Base-by-base conservation (phyloP, 2,113 vertebrate species). In the Barbus barbus region DNA sequence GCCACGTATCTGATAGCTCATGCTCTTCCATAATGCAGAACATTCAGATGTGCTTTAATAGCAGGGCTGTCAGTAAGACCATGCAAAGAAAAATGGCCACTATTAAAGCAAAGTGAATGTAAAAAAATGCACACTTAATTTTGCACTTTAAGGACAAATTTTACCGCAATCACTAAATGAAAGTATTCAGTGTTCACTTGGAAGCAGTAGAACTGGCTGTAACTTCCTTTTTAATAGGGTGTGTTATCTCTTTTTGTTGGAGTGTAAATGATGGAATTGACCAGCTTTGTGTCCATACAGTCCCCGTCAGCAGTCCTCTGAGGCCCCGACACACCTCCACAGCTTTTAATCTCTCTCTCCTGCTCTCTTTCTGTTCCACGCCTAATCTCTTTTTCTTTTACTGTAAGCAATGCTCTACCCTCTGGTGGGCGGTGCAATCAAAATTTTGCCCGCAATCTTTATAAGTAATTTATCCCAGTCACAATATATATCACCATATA, bases 271-370 rank as follows among this genome's bases (percentile, higher is more conserved):
- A n/a, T n/a, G n/a, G n/a, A n/a, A n/a, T n/a, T n/a, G 76, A 9
- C 12, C 53, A 24, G 20, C 71, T 44, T n/a, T 75, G 16, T 67
- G 72, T 63, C 63, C 65, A 44, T 78, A 63, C 77, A 73, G 67
- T 85, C 82, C 78, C 81, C 76, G 86, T 83, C 87, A 89, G 83
- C 87, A 61, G 67, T 87, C 89, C 81, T 58, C n/a, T 67, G 63
- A 82, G 56, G 28, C 26, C 9, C 16, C 53, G 31, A 13, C 36
- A 58, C 61, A 63, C 61, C 73, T 18, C 38, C 22, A 63, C 9
- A 20, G 9, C 60, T 60, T 84, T 31, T 38, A 72, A 81, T 22
- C 76, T 13, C 76, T 41, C 18, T 24, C 11, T 33, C 2, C 63
- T 84, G 31, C 38, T 78, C 38, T 78, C 36, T 75, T 18, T 84